Percentiles rank a stretch among this genome's conserved stretches.
phyloP scores from a whole-genome alignment of 1,140 invertebrate genomes.

The Ostrea edulis region DNA sequence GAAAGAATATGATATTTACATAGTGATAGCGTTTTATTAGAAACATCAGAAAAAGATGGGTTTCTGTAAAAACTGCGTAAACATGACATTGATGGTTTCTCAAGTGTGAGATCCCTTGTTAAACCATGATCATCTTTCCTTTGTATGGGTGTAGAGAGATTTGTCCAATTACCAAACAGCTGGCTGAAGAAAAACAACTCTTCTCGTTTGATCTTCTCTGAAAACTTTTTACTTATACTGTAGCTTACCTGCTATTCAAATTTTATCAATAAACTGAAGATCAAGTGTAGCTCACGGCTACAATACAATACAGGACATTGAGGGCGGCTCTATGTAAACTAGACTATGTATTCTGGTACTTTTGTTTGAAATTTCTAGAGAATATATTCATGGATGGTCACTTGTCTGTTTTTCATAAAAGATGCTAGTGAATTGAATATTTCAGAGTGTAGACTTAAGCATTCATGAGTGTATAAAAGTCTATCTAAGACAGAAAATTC shows the following conservation, averaged over 20 bases:
- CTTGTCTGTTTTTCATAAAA: too few species aligned
- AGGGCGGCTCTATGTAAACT: too few species aligned
- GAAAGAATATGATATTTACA: not conserved
- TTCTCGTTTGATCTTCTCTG: not conserved
- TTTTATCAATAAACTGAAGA: not conserved
- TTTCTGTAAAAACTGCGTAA: not conserved
- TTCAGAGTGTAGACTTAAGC: too few species aligned
- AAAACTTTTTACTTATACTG: not conserved
- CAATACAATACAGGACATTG: too few species aligned
- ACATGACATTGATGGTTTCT: conserved; percentile 31
- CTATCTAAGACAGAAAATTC: too few species aligned
- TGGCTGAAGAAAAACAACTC: conserved; percentile 7
- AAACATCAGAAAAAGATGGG: not conserved
- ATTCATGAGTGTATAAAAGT: too few species aligned
- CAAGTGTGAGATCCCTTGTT: conserved; percentile 7
- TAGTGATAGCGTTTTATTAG: not conserved
- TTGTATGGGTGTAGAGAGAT: conserved; percentile 1
- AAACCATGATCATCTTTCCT: not conserved
- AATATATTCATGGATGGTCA: too few species aligned
- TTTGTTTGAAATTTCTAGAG: too few species aligned
- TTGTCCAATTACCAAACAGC: not conserved
- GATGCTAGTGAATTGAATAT: too few species aligned
- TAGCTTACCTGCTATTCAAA: not conserved
- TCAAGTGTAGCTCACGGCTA: too few species aligned
- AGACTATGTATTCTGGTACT: too few species aligned